These are phyloP conservation scores for Ictalurus furcatus DNA, from an alignment of 2,113 vertebrate genomes.

Conservation along the genomic window DNA sequence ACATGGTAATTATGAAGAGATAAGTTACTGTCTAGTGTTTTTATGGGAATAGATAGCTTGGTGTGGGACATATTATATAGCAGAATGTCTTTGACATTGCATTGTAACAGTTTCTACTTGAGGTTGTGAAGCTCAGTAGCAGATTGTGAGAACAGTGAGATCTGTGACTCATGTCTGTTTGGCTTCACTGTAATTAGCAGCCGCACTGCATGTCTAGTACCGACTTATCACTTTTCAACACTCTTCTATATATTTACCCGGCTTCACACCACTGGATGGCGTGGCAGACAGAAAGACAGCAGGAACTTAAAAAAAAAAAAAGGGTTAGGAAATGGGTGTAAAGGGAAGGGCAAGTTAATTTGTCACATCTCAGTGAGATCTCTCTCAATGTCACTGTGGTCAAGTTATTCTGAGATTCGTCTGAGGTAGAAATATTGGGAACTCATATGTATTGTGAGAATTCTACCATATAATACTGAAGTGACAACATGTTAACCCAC, in stretches of 20 bases:
- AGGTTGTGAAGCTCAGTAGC: neutral
- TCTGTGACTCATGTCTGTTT: constrained; percentile 19
- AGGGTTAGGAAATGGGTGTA: neutral
- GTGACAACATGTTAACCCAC: neutral
- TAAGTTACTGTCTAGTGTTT: neutral
- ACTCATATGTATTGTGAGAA: neutral
- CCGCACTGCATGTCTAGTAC: constrained; percentile 21
- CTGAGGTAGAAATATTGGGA: neutral
- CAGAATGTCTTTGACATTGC: neutral
- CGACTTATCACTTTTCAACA: constrained; percentile 28
- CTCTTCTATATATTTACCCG: constrained; percentile 1
- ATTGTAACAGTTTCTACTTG: neutral
- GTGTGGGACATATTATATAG: neutral
- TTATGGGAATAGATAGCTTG: neutral
- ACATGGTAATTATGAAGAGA: neutral
- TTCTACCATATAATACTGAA: neutral
- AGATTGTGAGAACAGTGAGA: neutral
- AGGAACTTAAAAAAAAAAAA: neutral
- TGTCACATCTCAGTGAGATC: neutral
- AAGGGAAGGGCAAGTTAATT: constrained; percentile 24
- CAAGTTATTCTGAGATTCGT: neutral
- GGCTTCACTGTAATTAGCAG: constrained; percentile 39
- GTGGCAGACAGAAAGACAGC: neutral
- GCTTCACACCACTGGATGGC: constrained; percentile 17
- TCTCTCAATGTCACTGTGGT: neutral